These are phyloP conservation scores for Trididemnum clinides DNA, from an alignment of 23 tunicate species.

Conservation along the genomic window DNA sequence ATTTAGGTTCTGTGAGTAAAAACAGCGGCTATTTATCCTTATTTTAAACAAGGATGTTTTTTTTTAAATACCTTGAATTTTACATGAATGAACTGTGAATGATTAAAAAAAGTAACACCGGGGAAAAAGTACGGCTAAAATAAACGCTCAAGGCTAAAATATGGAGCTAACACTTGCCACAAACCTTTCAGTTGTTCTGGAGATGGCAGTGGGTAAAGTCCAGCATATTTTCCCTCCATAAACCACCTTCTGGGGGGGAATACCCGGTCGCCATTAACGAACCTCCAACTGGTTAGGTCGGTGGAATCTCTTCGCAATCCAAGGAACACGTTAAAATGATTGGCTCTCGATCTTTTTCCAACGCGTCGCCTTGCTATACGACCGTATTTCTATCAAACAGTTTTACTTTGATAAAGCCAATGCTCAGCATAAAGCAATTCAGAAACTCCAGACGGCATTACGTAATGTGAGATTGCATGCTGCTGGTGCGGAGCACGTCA, in stretches of 20 bases:
- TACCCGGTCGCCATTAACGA: conserved; percentile 35
- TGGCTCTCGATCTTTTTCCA: background rate
- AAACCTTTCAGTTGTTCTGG: background rate
- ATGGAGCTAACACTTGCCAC: too few relatives aligned
- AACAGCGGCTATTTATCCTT: too few relatives aligned
- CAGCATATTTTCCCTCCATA: conserved; percentile 11
- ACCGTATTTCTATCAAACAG: background rate
- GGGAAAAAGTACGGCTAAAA: too few relatives aligned
- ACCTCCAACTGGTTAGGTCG: conserved; percentile 46
- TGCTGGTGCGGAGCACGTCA: too few relatives aligned
- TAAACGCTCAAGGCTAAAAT: too few relatives aligned
- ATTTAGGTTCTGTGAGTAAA: too few relatives aligned
- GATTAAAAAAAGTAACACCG: too few relatives aligned
- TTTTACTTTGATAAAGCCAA: background rate
- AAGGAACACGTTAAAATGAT: background rate
- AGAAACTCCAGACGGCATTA: too few relatives aligned
- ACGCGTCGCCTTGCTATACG: background rate
- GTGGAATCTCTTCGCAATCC: background rate
- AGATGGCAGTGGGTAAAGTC: background rate
- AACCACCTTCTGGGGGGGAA: conserved; percentile 12
- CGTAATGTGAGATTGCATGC: too few relatives aligned
- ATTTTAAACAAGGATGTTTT: too few relatives aligned
- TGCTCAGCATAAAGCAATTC: background rate
- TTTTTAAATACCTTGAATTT: too few relatives aligned
- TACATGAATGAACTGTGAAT: too few relatives aligned